Percentiles rank a stretch among this genome's conserved stretches.
Evolutionary conservation across 92 coral and sea anemone genomes (phyloP).

Genomic region (Porites evermanni): DNA sequence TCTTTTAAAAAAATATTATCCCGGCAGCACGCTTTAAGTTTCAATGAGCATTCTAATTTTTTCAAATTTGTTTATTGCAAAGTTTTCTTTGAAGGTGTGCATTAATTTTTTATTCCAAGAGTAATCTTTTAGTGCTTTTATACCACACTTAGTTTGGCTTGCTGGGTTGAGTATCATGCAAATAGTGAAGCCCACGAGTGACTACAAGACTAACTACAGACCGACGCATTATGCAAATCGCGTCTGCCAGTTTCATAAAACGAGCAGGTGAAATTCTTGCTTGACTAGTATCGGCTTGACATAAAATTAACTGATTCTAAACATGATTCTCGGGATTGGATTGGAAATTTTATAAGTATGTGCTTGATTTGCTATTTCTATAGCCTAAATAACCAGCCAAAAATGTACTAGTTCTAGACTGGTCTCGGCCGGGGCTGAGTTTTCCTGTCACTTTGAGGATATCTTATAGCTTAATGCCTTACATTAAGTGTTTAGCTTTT

Average conservation of each 20-base stretch:
- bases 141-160: background rate
- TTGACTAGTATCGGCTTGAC: too few species aligned
- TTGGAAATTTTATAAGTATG: too few species aligned
- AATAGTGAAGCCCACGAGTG: background rate
- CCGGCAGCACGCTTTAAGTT: background rate
- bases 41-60: background rate
- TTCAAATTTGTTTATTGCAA: background rate
- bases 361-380: too few species aligned
- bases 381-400: too few species aligned
- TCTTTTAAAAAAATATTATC: background rate
- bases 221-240: constrained; percentile 36
- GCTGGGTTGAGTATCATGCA: background rate
- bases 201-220: background rate
- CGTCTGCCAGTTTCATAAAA: background rate
- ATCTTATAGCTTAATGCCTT: background rate
- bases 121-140: background rate
- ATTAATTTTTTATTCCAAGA: background rate
- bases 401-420: too few species aligned
- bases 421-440: too few species aligned
- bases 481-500: background rate
- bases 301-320: too few species aligned
- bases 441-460: background rate
- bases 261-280: background rate
- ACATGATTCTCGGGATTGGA: too few species aligned
- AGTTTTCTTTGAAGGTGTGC: background rate